Base-by-base conservation (phyloP, 2,797 vertebrate genomes). In the Hydrophis major region DNA sequence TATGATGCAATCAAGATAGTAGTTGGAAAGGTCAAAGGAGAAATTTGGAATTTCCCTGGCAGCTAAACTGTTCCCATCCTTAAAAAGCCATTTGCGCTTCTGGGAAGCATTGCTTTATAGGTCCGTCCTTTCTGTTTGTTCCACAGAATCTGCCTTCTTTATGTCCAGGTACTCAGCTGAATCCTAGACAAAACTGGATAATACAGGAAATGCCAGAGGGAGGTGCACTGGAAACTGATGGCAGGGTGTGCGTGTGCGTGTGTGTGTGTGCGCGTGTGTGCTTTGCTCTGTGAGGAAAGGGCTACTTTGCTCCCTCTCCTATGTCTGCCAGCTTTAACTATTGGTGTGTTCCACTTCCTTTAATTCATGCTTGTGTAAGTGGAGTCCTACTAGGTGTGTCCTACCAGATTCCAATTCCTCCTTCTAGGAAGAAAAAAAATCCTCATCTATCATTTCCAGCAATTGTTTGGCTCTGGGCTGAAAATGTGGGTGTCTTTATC, bases 401-500 rank as follows among this genome's bases (percentile, higher is more conserved):
- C 97, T 94, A 95, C 93, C 92, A 91, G 95, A 96, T 94, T 98
- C 97, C 96, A 95, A 94, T 96, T 95, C 95, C 95, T 97, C 94
- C 96, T 97, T 98, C 97, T 97, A 97, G 96, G 96, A 97, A 95
- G 94, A 93, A 96, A 96, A 95, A 95, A 63, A 66, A 95, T 96
- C 32, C 93, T 96, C 95, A 93, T 96, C 96, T 97, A 96, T 97
- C 91, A 92, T 98, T 98, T 98, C 98, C 98, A 97, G 89, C 96
- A 92, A 98, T 98, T 98, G 98, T 98, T 98, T 92, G 96, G 90
- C 91, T 93, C 96, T 96, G 97, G 97, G 93, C 96, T 97, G 97
- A 97, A 98, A 88, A 97, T 96, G 69, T 94, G 95, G 95, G 91
- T 95, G 69, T 91, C 92, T 95, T 66, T 93, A 91, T 92, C 95